Conservation (phyloP, 2,113 vertebrate species). For the Dipodomys ordii region DNA sequence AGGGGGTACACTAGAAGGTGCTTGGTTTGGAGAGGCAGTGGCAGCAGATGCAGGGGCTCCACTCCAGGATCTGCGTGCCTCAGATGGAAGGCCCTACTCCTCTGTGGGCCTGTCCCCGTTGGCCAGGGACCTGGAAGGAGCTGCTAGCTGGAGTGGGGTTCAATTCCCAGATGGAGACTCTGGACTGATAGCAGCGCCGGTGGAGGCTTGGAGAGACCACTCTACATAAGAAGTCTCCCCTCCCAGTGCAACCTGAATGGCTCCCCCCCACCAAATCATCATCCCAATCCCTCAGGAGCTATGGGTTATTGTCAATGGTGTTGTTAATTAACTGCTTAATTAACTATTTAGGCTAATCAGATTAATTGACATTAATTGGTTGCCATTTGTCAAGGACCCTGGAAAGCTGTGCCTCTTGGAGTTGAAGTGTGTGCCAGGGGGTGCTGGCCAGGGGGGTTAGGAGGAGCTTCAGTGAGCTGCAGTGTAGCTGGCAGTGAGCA, state of each 20-base stretch:
- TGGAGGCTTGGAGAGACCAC: background rate
- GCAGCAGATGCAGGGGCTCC: background rate
- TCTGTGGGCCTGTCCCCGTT: background rate
- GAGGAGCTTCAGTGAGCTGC: background rate
- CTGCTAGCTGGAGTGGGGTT: background rate
- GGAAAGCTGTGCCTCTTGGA: slow-evolving; percentile 59
- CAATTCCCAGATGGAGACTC: background rate
- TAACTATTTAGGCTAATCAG: slow-evolving; percentile 80
- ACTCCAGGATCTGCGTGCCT: background rate
- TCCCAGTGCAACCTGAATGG: background rate
- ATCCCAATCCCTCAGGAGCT: slow-evolving; percentile 2
- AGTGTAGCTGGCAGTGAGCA: background rate
- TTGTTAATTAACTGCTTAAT: slow-evolving; percentile 80
- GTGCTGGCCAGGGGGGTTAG: background rate
- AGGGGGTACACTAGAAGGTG: background rate
- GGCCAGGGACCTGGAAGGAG: background rate
- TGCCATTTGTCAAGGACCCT: slow-evolving; percentile 80
- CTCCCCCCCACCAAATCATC: background rate
- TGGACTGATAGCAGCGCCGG: background rate
- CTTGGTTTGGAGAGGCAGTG: background rate
- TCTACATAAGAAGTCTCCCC: no score
- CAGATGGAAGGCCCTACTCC: background rate
- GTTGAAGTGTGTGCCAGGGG: slow-evolving; percentile 26
- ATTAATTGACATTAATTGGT: slow-evolving; percentile 82
- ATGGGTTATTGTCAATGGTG: slow-evolving; percentile 71